These are phyloP conservation scores for Acromyrmex heyeri DNA, from an alignment of 1,140 invertebrate species.

Conservation along the genomic window DNA sequence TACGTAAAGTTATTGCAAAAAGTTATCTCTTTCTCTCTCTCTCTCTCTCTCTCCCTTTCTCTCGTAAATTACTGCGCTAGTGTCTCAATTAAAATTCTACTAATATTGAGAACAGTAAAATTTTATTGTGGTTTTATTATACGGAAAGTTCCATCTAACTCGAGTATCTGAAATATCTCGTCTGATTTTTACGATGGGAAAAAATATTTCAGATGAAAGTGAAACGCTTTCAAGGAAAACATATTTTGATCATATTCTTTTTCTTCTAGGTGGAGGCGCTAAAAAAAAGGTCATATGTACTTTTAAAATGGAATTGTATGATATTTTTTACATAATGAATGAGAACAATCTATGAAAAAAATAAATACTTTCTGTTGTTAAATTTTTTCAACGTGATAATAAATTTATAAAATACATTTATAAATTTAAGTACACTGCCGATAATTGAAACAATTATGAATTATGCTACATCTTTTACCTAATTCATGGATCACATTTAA, in stretches of 20 bases:
- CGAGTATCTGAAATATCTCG: no score
- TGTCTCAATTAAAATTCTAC: not conserved
- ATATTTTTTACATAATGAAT: not conserved
- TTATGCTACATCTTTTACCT: not conserved
- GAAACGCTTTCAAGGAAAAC: no score
- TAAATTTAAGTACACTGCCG: no score
- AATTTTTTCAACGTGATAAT: not conserved
- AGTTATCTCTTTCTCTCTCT: not conserved
- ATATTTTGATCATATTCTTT: no score
- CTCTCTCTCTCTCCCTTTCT: no score
- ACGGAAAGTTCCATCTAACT: not conserved
- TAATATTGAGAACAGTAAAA: not conserved
- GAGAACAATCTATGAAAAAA: not conserved
- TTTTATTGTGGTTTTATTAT: not conserved
- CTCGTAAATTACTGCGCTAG: not conserved
- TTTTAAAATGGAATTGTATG: no score
- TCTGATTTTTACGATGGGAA: no score
- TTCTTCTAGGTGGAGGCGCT: no score
- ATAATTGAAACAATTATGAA: not conserved
- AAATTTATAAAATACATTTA: not conserved
- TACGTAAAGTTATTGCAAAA: slow-evolving; percentile 2
- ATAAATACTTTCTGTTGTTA: not conserved
- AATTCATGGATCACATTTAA: not conserved
- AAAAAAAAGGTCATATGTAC: no score
- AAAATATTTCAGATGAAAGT: no score